Base-by-base conservation (phyloP, 2,888 invertebrate genomes). In the Norana najaformis region DNA sequence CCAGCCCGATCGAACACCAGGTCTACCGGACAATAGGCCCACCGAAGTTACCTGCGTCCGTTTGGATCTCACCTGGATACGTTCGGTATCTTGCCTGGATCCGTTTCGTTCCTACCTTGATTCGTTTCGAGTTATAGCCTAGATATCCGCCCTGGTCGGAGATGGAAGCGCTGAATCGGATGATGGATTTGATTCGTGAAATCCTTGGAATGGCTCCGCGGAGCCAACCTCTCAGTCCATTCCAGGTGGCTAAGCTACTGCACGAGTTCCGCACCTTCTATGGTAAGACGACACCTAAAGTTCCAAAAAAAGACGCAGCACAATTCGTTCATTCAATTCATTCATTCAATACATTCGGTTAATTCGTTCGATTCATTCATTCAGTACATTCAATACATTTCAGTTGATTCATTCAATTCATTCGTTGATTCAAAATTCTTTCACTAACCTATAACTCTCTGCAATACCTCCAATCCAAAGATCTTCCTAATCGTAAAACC, bases 201-300 rank as follows among this genome's bases (percentile, higher is more conserved):
- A 14, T 37, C 85, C 16, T 85, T 37, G 85, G 85, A 35, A 6
- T 85, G 85, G 36, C 18, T 36, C 85, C 85, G 20, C 35, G 37
- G 4, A 23, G 16, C 85, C 35, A 36, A 23, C 5, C 35, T 35
- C 85, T 85, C 20, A 85, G 85, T 85, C 85, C 85, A 20, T 91
- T 91, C 47, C 89, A 90, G 83, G 89, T 85, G 90, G 89, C 39
- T 36, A 91, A 91, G 89, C 83, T 91, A 39, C 39, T 88, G 36
- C 91, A 91, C 36, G 91, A 91, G 69, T 91, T 90, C 37, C 38
- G 89, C 38, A 90, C 83, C 14, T 91, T 91, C 47, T 91, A 90
- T 53, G 91, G 91, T 90, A 41, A 69, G 69, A 69, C 11, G 69
- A 69, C 69, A n/a, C n/a, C n/a, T n/a, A n/a, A n/a, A n/a, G 6